Evolutionary conservation across 1,140 invertebrate species (phyloP).

Genomic region (Atta cephalotes): DNA sequence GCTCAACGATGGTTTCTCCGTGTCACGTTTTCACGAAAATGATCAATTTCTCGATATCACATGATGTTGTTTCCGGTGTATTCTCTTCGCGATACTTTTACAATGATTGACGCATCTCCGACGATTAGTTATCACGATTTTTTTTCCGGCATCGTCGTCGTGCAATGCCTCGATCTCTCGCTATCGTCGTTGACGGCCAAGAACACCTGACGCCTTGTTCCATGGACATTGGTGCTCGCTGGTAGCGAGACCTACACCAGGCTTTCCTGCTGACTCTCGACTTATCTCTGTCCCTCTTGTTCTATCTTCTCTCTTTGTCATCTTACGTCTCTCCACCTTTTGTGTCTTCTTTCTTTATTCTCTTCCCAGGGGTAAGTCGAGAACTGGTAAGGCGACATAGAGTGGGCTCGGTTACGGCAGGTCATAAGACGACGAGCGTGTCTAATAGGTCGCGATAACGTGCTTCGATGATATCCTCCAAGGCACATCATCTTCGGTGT

Average conservation of each 20-base stretch:
- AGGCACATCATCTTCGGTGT: constrained; percentile 77
- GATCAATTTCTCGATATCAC: too few species aligned
- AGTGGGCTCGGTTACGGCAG: constrained; percentile 78
- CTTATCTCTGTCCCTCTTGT: constrained; percentile 39
- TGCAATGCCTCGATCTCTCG: constrained; percentile 19
- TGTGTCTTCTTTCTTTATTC: constrained; percentile 3
- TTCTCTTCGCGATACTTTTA: constrained; percentile 25
- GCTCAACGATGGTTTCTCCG: constrained; percentile 18
- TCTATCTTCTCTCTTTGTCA: background rate
- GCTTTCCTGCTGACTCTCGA: constrained; percentile 66
- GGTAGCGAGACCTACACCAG: constrained; percentile 38
- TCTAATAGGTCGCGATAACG: constrained; percentile 82
- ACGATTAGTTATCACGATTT: constrained; percentile 65
- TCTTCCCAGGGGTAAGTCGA: constrained; percentile 65
- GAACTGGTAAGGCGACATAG: constrained; percentile 75
- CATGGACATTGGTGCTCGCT: constrained; percentile 26
- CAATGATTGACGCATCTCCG: constrained; percentile 30
- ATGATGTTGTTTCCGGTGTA: too few species aligned
- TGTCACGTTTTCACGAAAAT: background rate
- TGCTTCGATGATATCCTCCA: constrained; percentile 78
- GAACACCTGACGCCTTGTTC: constrained; percentile 68
- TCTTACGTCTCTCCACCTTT: constrained; percentile 1
- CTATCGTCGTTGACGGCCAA: constrained; percentile 67
- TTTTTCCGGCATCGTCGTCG: background rate
- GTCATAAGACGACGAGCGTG: constrained; percentile 79